These are phyloP conservation scores for Drosophila nr. perissopoda DNA, from an alignment of 2,888 invertebrate species.

Conservation along the genomic window DNA sequence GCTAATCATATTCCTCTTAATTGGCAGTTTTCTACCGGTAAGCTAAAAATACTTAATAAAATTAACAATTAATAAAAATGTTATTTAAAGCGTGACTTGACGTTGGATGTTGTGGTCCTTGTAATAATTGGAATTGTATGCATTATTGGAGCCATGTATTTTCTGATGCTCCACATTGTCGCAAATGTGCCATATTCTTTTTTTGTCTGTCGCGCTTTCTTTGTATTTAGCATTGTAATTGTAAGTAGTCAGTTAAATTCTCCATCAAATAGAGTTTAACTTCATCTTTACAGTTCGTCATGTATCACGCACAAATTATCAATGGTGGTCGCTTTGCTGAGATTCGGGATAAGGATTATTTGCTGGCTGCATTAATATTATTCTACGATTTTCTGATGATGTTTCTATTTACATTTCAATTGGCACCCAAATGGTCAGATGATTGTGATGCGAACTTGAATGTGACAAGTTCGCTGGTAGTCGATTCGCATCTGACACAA, in stretches of 20 bases:
- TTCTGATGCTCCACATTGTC: conserved; percentile 58
- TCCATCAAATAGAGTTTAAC: background rate
- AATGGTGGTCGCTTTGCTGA: conserved; percentile 63
- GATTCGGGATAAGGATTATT: conserved; percentile 56
- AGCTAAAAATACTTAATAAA: background rate
- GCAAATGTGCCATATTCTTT: conserved; percentile 49
- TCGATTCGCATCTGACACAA: background rate
- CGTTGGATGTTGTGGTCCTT: conserved; percentile 55
- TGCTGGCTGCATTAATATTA: conserved; percentile 53
- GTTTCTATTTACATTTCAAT: conserved; percentile 51
- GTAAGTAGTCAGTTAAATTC: conserved; percentile 21
- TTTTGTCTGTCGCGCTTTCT: conserved; percentile 35
- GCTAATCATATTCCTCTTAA: conserved; percentile 35
- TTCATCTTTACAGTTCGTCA: conserved; percentile 49
- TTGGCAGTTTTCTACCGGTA: conserved; percentile 50
- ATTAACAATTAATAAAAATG: background rate
- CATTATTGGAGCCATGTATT: conserved; percentile 59
- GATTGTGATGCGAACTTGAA: conserved; percentile 29
- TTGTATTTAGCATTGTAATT: conserved; percentile 40
- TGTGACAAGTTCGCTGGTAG: conserved; percentile 1
- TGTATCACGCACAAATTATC: conserved; percentile 69
- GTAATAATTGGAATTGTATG: conserved; percentile 51
- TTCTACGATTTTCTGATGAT: conserved; percentile 61
- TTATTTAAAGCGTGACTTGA: conserved; percentile 51
- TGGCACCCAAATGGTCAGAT: conserved; percentile 57